phyloP scores from a whole-genome alignment of 2,113 vertebrate genomes.

The Actenoides lindsayi region DNA sequence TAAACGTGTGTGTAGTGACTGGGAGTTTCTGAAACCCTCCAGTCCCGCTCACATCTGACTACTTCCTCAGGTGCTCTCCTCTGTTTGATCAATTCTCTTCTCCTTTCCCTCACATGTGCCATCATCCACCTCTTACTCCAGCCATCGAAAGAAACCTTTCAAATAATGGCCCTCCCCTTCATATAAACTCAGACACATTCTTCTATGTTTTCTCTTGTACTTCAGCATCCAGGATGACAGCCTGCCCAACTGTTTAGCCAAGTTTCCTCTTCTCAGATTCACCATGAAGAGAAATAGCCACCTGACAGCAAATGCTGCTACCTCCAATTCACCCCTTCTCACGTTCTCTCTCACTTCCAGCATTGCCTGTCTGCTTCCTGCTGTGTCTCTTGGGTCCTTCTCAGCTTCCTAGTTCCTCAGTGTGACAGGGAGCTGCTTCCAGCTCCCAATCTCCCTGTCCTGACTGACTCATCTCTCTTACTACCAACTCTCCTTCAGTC shows the following conservation, averaged over 20 bases:
- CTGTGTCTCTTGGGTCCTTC: neutral
- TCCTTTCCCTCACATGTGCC: neutral
- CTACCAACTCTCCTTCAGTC: neutral
- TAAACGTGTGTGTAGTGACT: rapidly evolving
- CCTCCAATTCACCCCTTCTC: neutral
- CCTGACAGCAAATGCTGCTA: neutral
- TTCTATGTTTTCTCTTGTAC: neutral
- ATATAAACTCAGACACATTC: neutral
- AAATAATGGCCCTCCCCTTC: neutral
- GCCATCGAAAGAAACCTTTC: neutral
- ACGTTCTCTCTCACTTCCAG: neutral
- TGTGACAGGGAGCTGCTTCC: rapidly evolving
- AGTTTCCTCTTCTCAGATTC: neutral
- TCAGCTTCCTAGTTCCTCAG: neutral
- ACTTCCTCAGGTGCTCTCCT: neutral
- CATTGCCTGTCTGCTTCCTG: neutral
- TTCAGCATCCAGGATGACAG: neutral
- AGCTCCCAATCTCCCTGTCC: neutral
- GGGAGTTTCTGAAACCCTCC: neutral
- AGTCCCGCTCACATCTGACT: neutral
- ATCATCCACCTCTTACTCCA: neutral
- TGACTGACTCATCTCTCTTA: neutral
- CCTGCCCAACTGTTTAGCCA: neutral
- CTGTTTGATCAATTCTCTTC: neutral
- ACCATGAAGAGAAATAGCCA: neutral